Evolutionary conservation across 2,113 vertebrate species (phyloP).

Genomic region (Lepus europaeus): DNA sequence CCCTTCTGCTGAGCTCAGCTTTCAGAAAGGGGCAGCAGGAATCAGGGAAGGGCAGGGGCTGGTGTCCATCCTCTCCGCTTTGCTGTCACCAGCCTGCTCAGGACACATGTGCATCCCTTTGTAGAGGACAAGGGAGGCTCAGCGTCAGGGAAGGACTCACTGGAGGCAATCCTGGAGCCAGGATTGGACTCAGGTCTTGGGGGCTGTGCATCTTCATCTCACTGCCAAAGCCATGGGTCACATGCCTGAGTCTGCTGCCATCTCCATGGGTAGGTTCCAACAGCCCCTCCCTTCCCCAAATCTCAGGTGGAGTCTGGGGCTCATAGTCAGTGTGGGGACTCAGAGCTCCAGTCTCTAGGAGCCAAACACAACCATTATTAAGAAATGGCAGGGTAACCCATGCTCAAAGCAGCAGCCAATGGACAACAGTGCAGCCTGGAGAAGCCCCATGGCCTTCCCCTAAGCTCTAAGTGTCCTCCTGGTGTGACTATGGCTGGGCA

Average conservation of each 20-base stretch:
- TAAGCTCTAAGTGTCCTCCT: rapidly evolving
- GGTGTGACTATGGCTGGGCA: rapidly evolving
- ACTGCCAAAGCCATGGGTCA: too few species aligned
- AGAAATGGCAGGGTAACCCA: too few species aligned
- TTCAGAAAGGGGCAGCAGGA: neutral
- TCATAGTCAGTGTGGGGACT: neutral
- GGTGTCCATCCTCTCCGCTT: neutral
- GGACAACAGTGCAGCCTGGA: rapidly evolving
- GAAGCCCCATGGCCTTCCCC: neutral
- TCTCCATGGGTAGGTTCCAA: too few species aligned
- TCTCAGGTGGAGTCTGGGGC: too few species aligned
- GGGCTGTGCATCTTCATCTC: too few species aligned
- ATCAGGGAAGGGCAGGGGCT: rapidly evolving
- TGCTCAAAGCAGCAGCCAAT: rapidly evolving
- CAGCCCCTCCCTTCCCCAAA: too few species aligned
- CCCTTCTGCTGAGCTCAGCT: too few species aligned
- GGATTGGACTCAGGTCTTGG: too few species aligned
- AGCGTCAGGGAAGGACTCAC: neutral
- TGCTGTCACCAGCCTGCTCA: neutral
- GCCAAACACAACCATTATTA: neutral
- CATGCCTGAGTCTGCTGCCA: too few species aligned
- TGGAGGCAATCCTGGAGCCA: too few species aligned
- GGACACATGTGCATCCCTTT: neutral
- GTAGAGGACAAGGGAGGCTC: neutral
- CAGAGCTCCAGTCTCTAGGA: neutral